Evolutionary conservation across 1,140 invertebrate genomes (phyloP), one percentile per base, ranked within the genome.

Genomic region (Heliconius himera): DNA sequence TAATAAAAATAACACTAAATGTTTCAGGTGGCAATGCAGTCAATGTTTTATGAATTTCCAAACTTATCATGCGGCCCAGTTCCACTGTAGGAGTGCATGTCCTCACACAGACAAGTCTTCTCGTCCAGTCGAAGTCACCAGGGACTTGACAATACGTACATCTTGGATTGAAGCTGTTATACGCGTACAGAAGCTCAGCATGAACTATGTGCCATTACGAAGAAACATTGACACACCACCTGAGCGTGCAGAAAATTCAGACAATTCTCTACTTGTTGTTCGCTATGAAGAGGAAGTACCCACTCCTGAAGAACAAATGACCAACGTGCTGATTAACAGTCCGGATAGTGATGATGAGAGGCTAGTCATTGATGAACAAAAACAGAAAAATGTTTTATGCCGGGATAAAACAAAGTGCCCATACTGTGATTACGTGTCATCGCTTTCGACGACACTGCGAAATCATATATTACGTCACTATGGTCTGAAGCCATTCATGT

Each of bases 61-160:
- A 73, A 89, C 87, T 0, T 94, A 92, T 73, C 91, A 94, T 73
- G 88, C 93, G 77, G 90, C 89, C 5, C 93, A 91, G 81, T 91
- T 89, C 56, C 93, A 94, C 71, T 90, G 91, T 75, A 88, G 88
- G 74, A 88, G 84, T 36, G 74, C 36, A 29, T 66, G 60, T 66
- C 60, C 26, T 1, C 90, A 90, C 56, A 54, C 77, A 2, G 82
- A 83, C 0, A 74, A 78, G 38, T 38, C 78, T 76, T 41, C 90
- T 1, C 82, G 89, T 9, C 90, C 90, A 1, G 46, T 87, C 8
- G 91, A 91, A 76, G 93, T 88, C 0, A 76, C 82, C 1, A 82
- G 90, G 16, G 86, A 90, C 74, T 74, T 82, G 0, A n/a, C 26
- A 2, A 66, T 87, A 26, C 84, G 93, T 38, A 60, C 85, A 8